Evolutionary conservation across 2,113 vertebrate species (phyloP).

Genomic region (Etia nguti): DNA sequence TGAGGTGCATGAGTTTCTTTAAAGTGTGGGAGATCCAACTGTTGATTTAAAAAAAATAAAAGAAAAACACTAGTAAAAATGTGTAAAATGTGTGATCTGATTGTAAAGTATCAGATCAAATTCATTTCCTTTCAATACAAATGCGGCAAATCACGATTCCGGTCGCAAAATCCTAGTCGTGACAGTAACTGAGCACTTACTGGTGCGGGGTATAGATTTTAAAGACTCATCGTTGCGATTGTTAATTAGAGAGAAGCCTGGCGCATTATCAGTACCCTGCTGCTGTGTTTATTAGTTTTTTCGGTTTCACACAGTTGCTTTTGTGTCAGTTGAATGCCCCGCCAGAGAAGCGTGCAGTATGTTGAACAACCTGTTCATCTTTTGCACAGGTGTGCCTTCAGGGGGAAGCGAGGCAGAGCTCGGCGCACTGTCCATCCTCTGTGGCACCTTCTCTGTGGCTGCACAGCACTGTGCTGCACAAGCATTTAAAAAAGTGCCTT

Average conservation of each 20-base stretch:
- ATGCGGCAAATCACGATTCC: neutral
- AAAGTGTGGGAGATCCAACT: neutral
- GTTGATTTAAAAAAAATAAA: neutral
- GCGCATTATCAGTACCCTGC: neutral
- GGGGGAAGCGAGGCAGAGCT: neutral
- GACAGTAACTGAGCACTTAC: neutral
- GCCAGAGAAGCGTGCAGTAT: constrained; percentile 9
- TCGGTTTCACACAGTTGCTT: neutral
- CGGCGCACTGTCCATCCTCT: neutral
- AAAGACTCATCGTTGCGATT: neutral
- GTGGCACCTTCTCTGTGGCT: neutral
- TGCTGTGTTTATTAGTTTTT: neutral
- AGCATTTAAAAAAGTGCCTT: neutral
- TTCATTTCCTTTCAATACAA: neutral
- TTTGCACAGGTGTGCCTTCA: constrained; percentile 33
- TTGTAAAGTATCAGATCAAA: neutral
- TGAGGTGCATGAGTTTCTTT: neutral
- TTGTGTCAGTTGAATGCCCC: neutral
- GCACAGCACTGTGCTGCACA: neutral
- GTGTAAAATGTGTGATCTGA: neutral
- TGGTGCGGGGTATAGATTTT: neutral
- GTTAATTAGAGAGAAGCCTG: neutral
- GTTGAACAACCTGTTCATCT: constrained; percentile 64
- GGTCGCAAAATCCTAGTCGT: neutral
- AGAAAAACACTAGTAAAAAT: neutral